Base-by-base conservation (phyloP, 2,797 vertebrate species). In the Pygocentrus nattereri region DNA sequence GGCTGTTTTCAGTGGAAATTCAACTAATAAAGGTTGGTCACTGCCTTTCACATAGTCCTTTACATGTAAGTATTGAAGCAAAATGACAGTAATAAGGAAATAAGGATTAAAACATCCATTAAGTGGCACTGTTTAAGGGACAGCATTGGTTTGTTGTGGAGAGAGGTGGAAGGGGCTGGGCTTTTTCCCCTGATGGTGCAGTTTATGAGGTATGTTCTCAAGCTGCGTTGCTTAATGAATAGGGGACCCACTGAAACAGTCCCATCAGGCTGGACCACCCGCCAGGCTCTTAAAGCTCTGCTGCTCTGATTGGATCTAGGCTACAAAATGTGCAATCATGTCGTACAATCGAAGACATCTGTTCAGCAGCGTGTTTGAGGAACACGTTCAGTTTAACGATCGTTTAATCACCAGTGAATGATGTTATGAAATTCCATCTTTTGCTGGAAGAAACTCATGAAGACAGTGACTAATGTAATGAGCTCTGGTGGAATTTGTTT, bases 251-350 rank as follows among this genome's bases (percentile, higher is more conserved):
- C 69, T 74, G 68, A 73, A 65, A 73, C 30, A 21, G 25, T 58
- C n/a, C n/a, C 49, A 82, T 78, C 61, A 78, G 49, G 25, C n/a
- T 27, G 38, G 18, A 59, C 70, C 62, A 74, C 75, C 54, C 34
- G 5, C 65, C 58, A 49, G 76, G 64, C 23, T 73, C 76, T 61
- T 81, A 65, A 74, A 78, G 5, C n/a, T 11, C 56, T 25, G 61
- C 56, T 52, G 2, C 50, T 70, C 25, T 79, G 77, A 41, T 56
- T 70, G 44, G 23, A 44, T 44, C 19, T 70, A 41, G 47, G 56
- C 56, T 54, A 21, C 15, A 74, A 75, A 76, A 79, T 25, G 23
- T 23, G 4, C 25, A 47, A 25, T 70, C 44, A 31, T 50, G 47
- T 50, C 68, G 76, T 47, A 27, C 67, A 70, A 44, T 54, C 41